Evolutionary conservation across 2,113 vertebrate species (phyloP).

Genomic region (Perognathus longimembris): DNA sequence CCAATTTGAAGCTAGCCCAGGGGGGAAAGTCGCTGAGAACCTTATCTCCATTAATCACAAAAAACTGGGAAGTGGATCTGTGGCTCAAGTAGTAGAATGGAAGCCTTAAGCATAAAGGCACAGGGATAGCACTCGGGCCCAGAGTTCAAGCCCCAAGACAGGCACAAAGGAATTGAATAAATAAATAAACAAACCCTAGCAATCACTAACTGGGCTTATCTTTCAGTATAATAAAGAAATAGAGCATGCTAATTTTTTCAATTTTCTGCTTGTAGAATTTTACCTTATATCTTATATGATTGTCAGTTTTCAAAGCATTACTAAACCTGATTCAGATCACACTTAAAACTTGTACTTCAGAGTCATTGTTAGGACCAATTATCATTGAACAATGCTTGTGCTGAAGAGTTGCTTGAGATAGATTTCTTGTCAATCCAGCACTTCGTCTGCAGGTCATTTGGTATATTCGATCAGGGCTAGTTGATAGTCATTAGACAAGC

Average conservation of each 20-base stretch:
- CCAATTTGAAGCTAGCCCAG: no score
- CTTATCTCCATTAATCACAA: no score
- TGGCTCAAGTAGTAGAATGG: no score
- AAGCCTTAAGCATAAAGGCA: no score
- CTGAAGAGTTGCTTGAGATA: slow-evolving; percentile 9
- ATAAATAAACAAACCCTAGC: not conserved
- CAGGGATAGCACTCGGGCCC: no score
- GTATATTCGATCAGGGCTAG: slow-evolving; percentile 33
- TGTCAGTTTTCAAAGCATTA: slow-evolving; percentile 19
- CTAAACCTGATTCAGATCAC: slow-evolving; percentile 26
- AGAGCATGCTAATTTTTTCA: not conserved
- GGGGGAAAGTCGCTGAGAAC: no score
- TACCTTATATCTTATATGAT: not conserved
- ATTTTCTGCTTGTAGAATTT: slow-evolving; percentile 26
- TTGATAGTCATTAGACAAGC: slow-evolving; percentile 29
- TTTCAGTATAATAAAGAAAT: slow-evolving; percentile 43
- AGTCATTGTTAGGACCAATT: slow-evolving; percentile 30
- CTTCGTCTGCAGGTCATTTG: slow-evolving; percentile 54
- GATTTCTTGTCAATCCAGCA: slow-evolving; percentile 58
- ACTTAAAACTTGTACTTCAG: slow-evolving; percentile 17
- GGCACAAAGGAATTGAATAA: no score
- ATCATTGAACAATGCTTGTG: not conserved
- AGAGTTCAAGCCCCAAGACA: no score
- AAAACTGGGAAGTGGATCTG: no score
- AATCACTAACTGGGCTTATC: slow-evolving; percentile 1